phyloP scores from a whole-genome alignment of 2,113 vertebrate species.

The Neolamprologus brichardi region DNA sequence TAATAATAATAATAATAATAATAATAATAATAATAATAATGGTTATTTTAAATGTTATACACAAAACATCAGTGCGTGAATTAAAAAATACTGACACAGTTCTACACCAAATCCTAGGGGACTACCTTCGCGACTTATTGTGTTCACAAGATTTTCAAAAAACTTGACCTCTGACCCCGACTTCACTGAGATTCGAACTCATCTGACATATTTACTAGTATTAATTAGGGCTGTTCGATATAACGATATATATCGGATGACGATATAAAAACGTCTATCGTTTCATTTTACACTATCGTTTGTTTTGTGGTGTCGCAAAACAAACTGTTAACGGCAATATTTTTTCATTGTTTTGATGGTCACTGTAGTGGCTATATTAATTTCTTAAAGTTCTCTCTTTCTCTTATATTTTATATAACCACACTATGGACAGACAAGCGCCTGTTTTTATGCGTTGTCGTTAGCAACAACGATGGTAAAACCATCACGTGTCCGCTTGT shows the following conservation, averaged over 20 bases:
- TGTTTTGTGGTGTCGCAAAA: too few relatives aligned
- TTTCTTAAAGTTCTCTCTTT: too few relatives aligned
- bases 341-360: too few relatives aligned
- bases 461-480: too few relatives aligned
- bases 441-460: rapidly evolving
- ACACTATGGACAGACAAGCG: rapidly evolving
- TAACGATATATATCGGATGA: too few relatives aligned
- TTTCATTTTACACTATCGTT: too few relatives aligned
- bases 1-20: background rate
- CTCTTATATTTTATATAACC: too few relatives aligned
- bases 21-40: background rate
- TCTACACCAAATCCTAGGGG: background rate
- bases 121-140: rapidly evolving
- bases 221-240: background rate
- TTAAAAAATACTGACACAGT: background rate
- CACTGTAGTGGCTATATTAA: too few relatives aligned
- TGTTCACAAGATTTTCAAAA: background rate
- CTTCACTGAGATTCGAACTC: background rate
- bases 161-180: background rate
- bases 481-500: too few relatives aligned
- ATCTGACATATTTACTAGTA: background rate
- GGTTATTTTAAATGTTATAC: background rate
- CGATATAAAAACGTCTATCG: too few relatives aligned
- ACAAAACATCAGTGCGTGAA: background rate
- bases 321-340: too few relatives aligned